Evolutionary conservation across 2,888 invertebrate species (phyloP), one percentile per base, ranked within the genome.

Genomic region (Melanotus villosus): DNA sequence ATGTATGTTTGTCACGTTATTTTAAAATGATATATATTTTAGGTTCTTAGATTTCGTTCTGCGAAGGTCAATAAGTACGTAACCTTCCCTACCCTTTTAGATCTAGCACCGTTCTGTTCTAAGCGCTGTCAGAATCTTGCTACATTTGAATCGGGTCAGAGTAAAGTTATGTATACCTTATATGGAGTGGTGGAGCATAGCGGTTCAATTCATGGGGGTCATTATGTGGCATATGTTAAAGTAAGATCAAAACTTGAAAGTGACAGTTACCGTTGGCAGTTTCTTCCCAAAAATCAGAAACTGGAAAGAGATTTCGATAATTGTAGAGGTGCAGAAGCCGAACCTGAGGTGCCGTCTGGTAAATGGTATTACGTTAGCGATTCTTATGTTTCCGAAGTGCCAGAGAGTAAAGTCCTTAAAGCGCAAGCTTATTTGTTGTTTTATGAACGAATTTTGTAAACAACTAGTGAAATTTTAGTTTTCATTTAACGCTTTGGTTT

Each of bases 121-220:
- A 86, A 87, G 69, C 84, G 88, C 47, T 86, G 87, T 38, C 88
- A 88, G 77, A 89, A 88, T 77, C 83, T 91, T 64, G 90, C 91
- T 12, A 82, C 84, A 0, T 82, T 85, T 66, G 80, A 82, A 43
- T 72, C 73, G 5, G 82, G 81, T 9, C 84, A 84, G 74, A 80
- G 79, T 1, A 79, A 81, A 65, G 82, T 97, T 36, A 84, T 95
- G 23, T 99, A 99, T 83, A 92, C 96, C 0, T 86, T 99, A 59
- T 99, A 97, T 79, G 99, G 97, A 0, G 92, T 99, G 0, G 98
- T 99, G 1, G 97, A 96, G 81, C 99, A 99, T 82, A 93, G 93
- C 60, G 99, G 99, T 0, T 91, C 93, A 2, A 90, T 98, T 83
- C 92, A 93, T 80, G 95, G 96, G 32, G 94, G 94, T 21, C 94